These are phyloP conservation scores for Cephalopachus bancanus DNA, from an alignment of 2,797 vertebrate genomes.

Conservation along the genomic window DNA sequence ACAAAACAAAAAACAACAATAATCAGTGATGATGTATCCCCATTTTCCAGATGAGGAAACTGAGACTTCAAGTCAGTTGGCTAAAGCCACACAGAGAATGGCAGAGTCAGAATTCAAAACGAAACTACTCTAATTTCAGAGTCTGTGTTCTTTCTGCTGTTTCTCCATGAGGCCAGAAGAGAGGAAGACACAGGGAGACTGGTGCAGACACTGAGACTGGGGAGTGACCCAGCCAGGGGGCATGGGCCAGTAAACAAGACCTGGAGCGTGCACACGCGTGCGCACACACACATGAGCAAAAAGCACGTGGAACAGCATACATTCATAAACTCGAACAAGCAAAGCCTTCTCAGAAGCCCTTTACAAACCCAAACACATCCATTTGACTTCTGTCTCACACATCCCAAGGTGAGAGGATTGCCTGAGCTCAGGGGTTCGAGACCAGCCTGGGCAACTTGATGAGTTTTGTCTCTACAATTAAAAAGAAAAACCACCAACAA, in stretches of 20 bases:
- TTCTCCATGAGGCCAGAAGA: not conserved
- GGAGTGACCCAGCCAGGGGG: not conserved
- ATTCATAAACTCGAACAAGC: not conserved
- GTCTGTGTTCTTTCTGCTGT: not conserved
- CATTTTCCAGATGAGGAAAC: not conserved
- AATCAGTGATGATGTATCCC: not conserved
- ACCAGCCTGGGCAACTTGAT: no score
- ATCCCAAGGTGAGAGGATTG: no score
- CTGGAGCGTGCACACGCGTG: rapidly evolving
- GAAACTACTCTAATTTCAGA: not conserved
- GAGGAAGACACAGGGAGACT: not conserved
- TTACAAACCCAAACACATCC: not conserved
- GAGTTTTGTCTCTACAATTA: no score
- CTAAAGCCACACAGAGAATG: not conserved
- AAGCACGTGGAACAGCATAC: not conserved
- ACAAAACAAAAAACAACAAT: not conserved
- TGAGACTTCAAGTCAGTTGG: not conserved
- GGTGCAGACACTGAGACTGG: not conserved
- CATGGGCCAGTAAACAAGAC: not conserved
- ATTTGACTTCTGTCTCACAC: not conserved
- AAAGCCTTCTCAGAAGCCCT: not conserved
- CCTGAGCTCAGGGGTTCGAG: no score
- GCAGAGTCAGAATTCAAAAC: not conserved
- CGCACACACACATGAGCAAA: not conserved
- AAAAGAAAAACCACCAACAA: no score